Conservation (phyloP, 2,888 invertebrate genomes). For the Drosophila lutescens region DNA sequence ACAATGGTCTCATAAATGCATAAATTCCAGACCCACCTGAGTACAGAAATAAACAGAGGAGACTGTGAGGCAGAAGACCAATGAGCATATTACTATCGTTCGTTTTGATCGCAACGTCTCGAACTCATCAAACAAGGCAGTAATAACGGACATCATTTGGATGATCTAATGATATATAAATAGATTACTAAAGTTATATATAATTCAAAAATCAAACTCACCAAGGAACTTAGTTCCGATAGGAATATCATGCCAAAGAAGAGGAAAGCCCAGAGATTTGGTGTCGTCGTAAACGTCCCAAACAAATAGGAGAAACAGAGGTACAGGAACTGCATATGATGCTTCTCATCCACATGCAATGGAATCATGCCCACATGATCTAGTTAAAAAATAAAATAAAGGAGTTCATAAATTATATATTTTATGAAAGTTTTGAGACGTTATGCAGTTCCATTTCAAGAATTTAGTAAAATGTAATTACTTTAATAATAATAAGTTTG, state of each 20-base stretch:
- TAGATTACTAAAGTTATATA: background rate
- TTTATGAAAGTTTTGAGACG: no score
- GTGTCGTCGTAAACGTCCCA: constrained; percentile 74
- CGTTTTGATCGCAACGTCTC: constrained; percentile 73
- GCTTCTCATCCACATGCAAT: constrained; percentile 76
- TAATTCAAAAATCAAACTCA: constrained; percentile 85
- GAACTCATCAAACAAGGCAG: constrained; percentile 82
- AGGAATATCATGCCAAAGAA: constrained; percentile 92
- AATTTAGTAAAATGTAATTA: no score
- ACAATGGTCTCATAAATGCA: background rate
- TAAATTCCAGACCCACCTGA: constrained; percentile 61
- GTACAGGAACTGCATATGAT: constrained; percentile 80
- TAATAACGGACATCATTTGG: constrained; percentile 79
- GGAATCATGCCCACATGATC: constrained; percentile 80
- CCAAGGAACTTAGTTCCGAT: constrained; percentile 89
- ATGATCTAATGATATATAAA: constrained; percentile 64
- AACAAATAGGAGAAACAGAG: constrained; percentile 79
- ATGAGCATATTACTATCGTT: constrained; percentile 58
- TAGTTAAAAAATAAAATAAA: constrained; percentile 20
- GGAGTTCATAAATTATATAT: no score
- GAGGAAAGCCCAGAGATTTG: constrained; percentile 88
- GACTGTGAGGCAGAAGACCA: constrained; percentile 59
- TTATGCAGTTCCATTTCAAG: no score
- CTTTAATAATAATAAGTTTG: background rate
- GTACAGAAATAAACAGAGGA: constrained; percentile 81